Base-by-base conservation (phyloP, 2,797 vertebrate species). In the Anguilla anguilla region DNA sequence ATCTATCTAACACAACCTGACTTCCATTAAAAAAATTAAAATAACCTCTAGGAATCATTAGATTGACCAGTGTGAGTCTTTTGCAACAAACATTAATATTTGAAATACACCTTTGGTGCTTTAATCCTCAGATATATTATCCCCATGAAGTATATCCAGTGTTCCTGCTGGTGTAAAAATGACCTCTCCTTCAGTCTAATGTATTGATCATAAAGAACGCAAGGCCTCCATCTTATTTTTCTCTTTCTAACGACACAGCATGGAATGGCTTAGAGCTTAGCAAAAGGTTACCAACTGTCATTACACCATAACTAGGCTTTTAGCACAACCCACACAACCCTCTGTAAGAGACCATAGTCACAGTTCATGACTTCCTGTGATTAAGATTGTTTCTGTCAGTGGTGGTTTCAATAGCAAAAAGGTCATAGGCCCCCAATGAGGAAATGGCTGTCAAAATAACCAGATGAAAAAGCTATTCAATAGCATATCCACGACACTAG, bases 331-430 rank as follows among this genome's bases (percentile, higher is more conserved):
- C 39, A 81, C 77, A 49, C 77, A 22, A 17, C 17, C 19, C 77
- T 46, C 6, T 25, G 15, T 81, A 6, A 81, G 35, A 79, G 39
- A 22, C 39, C 77, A 43, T 81, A 39, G 17, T 81, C 43, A 9
- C 77, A 46, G 77, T 22, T 81, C 39, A 46, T 81, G 15, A 49
- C 77, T 81, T 81, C 77, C 77, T 46, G 77, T 81, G 77, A 81
- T 81, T 46, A 81, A 43, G 39, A 81, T 10, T 19, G 17, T 13
- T 46, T 79, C 74, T 79, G 46, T 79, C 15, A 31, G 74, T 46
- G 74, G 74, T 79, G 74, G 39, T 79, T 79, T 79, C 74, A 46
- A 25, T 35, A 46, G 39, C 39, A 46, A 46, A 79, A 79, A 79
- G 74, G 74, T 79, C 74, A 79, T 5, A 25, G 39, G 39, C 39